Evolutionary conservation across 2,113 vertebrate genomes (phyloP).

Genomic region (Chloebia gouldiae): DNA sequence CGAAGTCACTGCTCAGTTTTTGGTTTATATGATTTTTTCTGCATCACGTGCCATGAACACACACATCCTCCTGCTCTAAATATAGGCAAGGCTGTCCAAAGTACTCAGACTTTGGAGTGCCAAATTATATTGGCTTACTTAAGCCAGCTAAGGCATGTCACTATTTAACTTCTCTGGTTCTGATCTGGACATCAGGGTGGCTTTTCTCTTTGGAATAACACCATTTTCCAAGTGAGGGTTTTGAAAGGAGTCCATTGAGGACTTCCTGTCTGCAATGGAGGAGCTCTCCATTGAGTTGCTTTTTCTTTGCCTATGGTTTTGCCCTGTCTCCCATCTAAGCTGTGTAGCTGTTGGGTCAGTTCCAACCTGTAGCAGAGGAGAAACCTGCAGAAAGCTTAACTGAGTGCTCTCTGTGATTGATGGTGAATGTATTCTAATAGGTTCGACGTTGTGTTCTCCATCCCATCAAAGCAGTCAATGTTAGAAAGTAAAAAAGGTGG

Average conservation of each 20-base stretch:
- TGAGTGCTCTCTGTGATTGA: background rate
- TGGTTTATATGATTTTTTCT: background rate
- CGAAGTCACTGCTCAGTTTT: background rate
- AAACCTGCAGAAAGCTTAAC: background rate
- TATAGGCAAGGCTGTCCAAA: background rate
- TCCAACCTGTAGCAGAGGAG: background rate
- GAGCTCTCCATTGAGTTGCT: background rate
- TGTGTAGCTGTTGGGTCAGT: background rate
- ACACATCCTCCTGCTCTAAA: background rate
- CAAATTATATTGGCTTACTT: background rate
- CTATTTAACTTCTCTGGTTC: background rate
- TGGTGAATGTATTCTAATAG: background rate
- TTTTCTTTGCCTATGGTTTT: background rate
- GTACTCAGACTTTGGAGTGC: background rate
- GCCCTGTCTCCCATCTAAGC: background rate
- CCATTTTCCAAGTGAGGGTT: background rate
- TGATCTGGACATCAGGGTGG: background rate
- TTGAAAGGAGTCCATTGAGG: background rate
- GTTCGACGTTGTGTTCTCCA: background rate
- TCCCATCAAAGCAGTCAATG: background rate
- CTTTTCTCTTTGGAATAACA: background rate
- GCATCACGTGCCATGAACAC: background rate
- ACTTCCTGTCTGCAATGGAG: background rate
- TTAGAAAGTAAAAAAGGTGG: background rate
- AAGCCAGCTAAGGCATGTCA: background rate